These are phyloP conservation scores for Oscheius sp. DNA, from an alignment of 2,888 invertebrate genomes.

Conservation along the genomic window DNA sequence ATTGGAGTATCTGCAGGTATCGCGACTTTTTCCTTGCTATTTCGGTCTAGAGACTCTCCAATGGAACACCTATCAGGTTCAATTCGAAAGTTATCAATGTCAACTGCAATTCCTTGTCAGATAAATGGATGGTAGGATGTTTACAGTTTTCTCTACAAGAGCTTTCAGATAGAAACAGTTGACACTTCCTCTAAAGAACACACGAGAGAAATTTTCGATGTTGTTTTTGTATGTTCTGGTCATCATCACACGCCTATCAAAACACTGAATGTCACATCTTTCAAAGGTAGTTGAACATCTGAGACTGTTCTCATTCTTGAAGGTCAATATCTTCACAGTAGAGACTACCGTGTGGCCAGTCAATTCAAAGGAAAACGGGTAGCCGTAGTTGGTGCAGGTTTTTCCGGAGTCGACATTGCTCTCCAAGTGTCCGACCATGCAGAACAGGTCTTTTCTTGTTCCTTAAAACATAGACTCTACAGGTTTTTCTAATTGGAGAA, in stretches of 20 bases:
- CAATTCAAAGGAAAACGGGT: slow-evolving; percentile 20
- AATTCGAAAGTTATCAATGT: slow-evolving; percentile 53
- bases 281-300: slow-evolving; percentile 28
- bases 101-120: slow-evolving; percentile 27
- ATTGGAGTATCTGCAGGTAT: slow-evolving; percentile 46
- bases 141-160: not conserved
- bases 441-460: not conserved
- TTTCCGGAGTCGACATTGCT: slow-evolving; percentile 17
- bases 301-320: not conserved
- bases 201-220: slow-evolving; percentile 79
- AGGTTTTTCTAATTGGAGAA: slow-evolving; percentile 26
- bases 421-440: slow-evolving; percentile 9
- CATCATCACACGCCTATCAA: slow-evolving; percentile 58
- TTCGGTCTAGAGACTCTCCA: slow-evolving; percentile 43
- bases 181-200: not conserved
- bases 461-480: not conserved
- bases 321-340: slow-evolving; percentile 23
- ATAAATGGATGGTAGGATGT: slow-evolving; percentile 51
- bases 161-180: not conserved
- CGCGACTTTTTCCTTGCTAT: not conserved
- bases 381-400: slow-evolving; percentile 14
- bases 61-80: slow-evolving; percentile 44
- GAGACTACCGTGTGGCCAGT: not conserved
- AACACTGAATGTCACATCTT: slow-evolving; percentile 42
- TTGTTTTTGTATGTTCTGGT: slow-evolving; percentile 86